Conservation (phyloP, 1,140 invertebrate species). For the Temnothorax longispinosus region DNA sequence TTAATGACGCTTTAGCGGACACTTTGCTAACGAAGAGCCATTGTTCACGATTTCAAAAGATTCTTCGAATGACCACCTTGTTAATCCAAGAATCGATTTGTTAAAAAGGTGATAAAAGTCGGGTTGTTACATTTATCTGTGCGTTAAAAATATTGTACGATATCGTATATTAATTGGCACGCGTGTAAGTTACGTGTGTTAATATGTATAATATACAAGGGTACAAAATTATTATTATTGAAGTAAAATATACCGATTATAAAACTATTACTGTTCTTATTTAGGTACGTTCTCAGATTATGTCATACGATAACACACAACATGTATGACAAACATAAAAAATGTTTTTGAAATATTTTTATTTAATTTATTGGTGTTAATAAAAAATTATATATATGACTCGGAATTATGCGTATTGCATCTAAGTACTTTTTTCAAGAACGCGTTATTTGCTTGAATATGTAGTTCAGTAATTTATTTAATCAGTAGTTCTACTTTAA, state of each 20-base stretch:
- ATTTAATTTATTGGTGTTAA: not conserved
- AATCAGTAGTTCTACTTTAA: not conserved
- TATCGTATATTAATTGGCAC: slow-evolving; percentile 20
- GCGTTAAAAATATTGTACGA: not conserved
- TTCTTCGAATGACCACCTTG: slow-evolving; percentile 8
- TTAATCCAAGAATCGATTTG: slow-evolving; percentile 1
- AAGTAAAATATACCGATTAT: not conserved
- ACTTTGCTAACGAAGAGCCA: slow-evolving; percentile 30
- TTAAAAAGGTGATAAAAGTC: not conserved
- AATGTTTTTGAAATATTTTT: not conserved
- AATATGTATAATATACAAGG: not conserved
- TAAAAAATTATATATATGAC: not conserved
- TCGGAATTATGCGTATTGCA: not conserved
- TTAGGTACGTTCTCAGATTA: not conserved
- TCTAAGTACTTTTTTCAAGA: not conserved
- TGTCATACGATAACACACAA: not conserved
- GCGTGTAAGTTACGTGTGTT: not conserved
- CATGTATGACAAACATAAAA: not conserved
- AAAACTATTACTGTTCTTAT: not conserved
- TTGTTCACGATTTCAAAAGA: slow-evolving; percentile 44
- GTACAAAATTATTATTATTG: not conserved
- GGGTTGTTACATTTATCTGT: not conserved
- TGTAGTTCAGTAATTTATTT: not conserved
- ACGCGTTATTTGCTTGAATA: not conserved
- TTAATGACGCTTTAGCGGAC: slow-evolving; percentile 38